These are phyloP conservation scores for Limenitis camilla DNA, from an alignment of 2,888 invertebrate species.

Conservation along the genomic window DNA sequence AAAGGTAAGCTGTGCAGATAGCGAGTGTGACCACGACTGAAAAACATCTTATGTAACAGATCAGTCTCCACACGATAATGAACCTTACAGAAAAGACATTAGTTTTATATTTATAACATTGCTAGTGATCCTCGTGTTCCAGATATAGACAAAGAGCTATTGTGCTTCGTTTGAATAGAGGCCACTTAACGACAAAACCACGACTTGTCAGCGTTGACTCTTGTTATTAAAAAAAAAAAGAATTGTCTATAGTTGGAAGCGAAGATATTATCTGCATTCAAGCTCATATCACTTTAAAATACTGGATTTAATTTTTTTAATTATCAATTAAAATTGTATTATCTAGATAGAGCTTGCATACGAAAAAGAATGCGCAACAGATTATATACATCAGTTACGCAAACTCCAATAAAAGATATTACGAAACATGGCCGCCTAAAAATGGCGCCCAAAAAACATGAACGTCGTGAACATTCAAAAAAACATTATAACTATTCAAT, in stretches of 20 bases:
- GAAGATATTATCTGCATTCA: constrained; percentile 20
- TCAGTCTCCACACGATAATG: constrained; percentile 65
- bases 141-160: constrained; percentile 16
- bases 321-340: neutral
- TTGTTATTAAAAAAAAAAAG: neutral
- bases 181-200: neutral
- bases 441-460: constrained; percentile 40
- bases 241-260: constrained; percentile 20
- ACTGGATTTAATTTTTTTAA: neutral
- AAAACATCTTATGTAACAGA: constrained; percentile 49
- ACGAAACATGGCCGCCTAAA: constrained; percentile 36
- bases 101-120: constrained; percentile 33
- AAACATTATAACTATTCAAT: constrained; percentile 37
- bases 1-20: neutral
- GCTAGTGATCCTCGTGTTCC: constrained; percentile 25
- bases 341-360: constrained; percentile 17
- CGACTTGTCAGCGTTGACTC: no score
- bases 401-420: constrained; percentile 21
- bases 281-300: constrained; percentile 16
- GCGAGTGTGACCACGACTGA: constrained; percentile 20
- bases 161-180: neutral
- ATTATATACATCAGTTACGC: constrained; percentile 12
- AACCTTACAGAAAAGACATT: constrained; percentile 58
- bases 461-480: constrained; percentile 61
- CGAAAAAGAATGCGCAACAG: constrained; percentile 16